Percentiles rank a stretch among this genome's conserved stretches.
Conservation (phyloP, 2,888 invertebrate species). For the Oligia latruncula region DNA sequence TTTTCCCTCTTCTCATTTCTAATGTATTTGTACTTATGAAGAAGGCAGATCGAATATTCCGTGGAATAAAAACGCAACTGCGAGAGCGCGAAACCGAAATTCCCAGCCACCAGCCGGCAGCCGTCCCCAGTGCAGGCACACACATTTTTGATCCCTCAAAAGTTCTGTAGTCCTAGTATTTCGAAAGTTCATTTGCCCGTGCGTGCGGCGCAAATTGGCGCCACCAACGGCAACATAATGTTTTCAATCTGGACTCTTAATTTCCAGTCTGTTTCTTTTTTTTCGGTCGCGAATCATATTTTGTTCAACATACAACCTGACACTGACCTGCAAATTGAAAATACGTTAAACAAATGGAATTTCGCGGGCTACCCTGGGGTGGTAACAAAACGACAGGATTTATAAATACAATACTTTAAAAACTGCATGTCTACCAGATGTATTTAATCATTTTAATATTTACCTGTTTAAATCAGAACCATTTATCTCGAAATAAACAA, state of each 20-base stretch:
- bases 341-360: no score
- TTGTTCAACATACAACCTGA: no score
- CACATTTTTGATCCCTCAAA: background rate
- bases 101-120: background rate
- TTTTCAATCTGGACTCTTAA: no score
- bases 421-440: background rate
- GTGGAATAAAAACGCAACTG: background rate
- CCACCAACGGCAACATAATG: background rate
- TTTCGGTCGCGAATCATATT: no score
- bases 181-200: background rate
- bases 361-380: no score
- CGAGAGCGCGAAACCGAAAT: background rate
- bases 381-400: no score
- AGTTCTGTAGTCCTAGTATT: constrained; percentile 2
- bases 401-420: background rate
- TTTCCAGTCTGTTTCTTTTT: no score
- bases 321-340: no score
- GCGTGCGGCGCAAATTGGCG: background rate
- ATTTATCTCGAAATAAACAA: background rate
- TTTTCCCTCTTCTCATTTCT: background rate
- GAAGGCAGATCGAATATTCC: background rate
- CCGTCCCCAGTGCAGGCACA: background rate
- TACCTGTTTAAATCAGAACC: background rate
- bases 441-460: background rate
- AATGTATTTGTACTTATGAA: background rate